Base-by-base conservation (phyloP, 2,888 invertebrate species). In the Hemithea aestivaria region DNA sequence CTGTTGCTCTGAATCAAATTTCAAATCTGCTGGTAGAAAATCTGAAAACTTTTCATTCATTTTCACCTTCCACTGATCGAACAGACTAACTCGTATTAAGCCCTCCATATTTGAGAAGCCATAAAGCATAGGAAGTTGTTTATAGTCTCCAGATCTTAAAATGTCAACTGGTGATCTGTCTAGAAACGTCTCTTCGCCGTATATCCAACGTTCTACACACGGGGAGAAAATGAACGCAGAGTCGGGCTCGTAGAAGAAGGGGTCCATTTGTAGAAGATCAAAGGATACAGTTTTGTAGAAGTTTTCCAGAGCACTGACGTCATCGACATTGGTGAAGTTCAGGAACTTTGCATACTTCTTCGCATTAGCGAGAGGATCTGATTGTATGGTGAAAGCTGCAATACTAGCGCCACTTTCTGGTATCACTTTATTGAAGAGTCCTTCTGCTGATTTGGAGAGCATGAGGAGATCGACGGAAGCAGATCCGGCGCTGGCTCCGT, bases 371-470 rank as follows among this genome's bases (percentile, higher is more conserved):
- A 72, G 1, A 0, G 75, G 73, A 45, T 73, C 63, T 0, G 48
- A n/a, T 34, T 70, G 68, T 1, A 62, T 27, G 7, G 58, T n/a
- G 45, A 59, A 62, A 1, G 39, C 45, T 0, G 40, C 59, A 0
- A 60, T 35, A 24, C 43, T 58, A 2, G 57, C 48, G 66, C 67
- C 76, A 28, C 76, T 75, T 21, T 70, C 73, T n/a, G 59, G 46
- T 32, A 74, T 69, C 1, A 60, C 67, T 45, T 64, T 74, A 10
- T 65, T 58, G 36, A 74, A 73, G 7, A 76, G 43, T 1, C 71
- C 75, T 27, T 50, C 37, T 0, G 66, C 50, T 8, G 48, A 41
- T 39, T 58, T 58, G 1, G 71, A 68, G 0, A 73, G 28, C 48
- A 55, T 48, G 1, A 70, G 11, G 0, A 69, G 46, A 20, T 67